Base-by-base conservation (phyloP, 2,113 vertebrate species). In the Toxotes jaculatrix region DNA sequence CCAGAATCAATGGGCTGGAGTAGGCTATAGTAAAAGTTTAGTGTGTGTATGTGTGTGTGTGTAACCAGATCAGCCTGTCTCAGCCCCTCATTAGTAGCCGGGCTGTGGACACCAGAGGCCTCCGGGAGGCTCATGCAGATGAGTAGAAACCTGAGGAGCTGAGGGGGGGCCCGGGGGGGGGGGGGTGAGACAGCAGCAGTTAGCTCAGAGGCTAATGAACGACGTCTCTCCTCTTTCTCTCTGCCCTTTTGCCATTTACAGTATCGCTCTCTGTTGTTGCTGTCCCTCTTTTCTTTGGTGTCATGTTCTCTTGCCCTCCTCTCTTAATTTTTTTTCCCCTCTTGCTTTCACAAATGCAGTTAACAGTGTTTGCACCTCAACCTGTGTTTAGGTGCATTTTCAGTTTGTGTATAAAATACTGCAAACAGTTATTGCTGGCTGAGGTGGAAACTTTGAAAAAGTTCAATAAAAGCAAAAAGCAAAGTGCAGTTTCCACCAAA, bases 111-210 rank as follows among this genome's bases (percentile, higher is more conserved):
- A 91, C 91, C 88, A 86, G 90, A 90, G 89, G 85, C 81, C 87
- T 90, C 23, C 3, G 47, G 80, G 91, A 82, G 84, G 62, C 89
- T 84, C 86, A 92, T 89, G 90, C 90, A 93, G 92, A 94, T 92
- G 92, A 94, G 88, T 31, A 65, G 92, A 89, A 93, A 93, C 89
- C 79, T 5, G 87, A 93, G 88, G 64, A 91, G 90, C 73, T 56
- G 83, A 51, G 73, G 43, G 77, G 65, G 68, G 66, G 11, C 38
- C 7, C 0, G 17, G 68, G 61, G 60, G 40, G 16, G 36, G 61
- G 10, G 11, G 27, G 69, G 42, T 4, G n/a, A 67, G 84, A 64
- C 60, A 49, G 77, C 59, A 79, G 66, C 27, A 69, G 82, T 74
- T 81, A 82, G 56, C 55, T 70, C 55, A 36, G 59, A 59, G 63